Conservation (phyloP, 1,140 invertebrate species). For the Camponotus vicinus region DNA sequence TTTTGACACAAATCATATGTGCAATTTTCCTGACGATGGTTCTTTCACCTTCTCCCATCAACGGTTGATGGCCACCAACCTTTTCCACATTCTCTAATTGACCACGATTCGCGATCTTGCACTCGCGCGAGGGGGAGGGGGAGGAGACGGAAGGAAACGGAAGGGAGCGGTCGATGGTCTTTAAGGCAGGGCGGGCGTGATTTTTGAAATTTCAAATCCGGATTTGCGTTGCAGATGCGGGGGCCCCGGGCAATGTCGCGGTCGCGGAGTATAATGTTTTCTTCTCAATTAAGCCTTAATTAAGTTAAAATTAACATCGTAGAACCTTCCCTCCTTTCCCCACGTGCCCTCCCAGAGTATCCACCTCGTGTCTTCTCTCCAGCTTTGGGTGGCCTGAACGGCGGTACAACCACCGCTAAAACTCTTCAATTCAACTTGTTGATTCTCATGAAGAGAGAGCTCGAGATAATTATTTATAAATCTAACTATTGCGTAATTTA, state of each 20-base stretch:
- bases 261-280: slow-evolving; percentile 86
- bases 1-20: not conserved
- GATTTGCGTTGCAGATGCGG: slow-evolving; percentile 86
- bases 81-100: slow-evolving; percentile 83
- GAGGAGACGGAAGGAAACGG: slow-evolving; percentile 39
- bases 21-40: slow-evolving; percentile 15
- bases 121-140: slow-evolving; percentile 59
- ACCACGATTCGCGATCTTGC: slow-evolving; percentile 83
- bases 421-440: slow-evolving; percentile 40
- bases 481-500: not conserved
- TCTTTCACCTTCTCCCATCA: slow-evolving; percentile 14
- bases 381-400: slow-evolving; percentile 85
- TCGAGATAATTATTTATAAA: slow-evolving; percentile 8
- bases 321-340: slow-evolving; percentile 81
- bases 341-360: slow-evolving; percentile 75
- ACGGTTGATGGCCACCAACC: slow-evolving; percentile 58
- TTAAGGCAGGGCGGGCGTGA: slow-evolving; percentile 72
- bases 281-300: slow-evolving; percentile 87
- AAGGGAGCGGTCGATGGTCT: slow-evolving; percentile 34
- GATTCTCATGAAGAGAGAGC: not conserved
- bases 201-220: slow-evolving; percentile 84
- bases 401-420: slow-evolving; percentile 81
- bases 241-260: slow-evolving; percentile 82
- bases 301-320: slow-evolving; percentile 87
- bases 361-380: slow-evolving; percentile 81